These are phyloP conservation scores for Amblyornis subalaris DNA, from an alignment of 2,113 vertebrate species.

Conservation along the genomic window DNA sequence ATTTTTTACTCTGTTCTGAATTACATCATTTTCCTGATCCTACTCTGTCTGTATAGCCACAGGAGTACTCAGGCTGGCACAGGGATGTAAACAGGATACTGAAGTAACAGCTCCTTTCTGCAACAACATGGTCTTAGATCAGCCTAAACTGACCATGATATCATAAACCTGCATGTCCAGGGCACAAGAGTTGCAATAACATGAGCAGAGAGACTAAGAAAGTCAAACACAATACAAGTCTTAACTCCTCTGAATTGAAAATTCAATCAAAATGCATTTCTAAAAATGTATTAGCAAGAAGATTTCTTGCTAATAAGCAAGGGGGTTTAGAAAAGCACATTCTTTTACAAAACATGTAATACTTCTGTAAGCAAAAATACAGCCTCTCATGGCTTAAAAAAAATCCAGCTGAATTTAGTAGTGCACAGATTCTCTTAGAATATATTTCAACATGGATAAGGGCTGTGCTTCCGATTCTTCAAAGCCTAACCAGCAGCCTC, in stretches of 20 bases:
- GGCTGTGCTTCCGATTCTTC: not conserved
- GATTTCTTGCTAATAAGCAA: not conserved
- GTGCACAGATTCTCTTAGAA: not conserved
- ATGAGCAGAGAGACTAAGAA: not conserved
- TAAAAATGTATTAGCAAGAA: not conserved
- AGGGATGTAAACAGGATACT: constrained; percentile 10
- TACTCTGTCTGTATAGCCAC: not conserved
- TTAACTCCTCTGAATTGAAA: not conserved
- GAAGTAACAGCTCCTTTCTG: not conserved
- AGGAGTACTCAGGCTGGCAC: not conserved
- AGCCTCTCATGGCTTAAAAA: not conserved
- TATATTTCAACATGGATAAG: not conserved
- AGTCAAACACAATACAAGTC: not conserved
- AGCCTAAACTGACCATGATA: not conserved
- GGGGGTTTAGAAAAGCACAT: not conserved
- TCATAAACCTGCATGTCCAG: not conserved
- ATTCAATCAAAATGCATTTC: not conserved
- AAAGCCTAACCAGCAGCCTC: not conserved
- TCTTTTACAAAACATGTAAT: not conserved
- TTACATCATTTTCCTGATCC: constrained; percentile 36
- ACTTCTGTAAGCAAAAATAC: not conserved
- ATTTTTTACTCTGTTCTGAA: not conserved
- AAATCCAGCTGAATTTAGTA: not conserved
- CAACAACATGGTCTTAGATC: not conserved
- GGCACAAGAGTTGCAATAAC: not conserved